Evolutionary conservation across 2,113 vertebrate species (phyloP), one percentile per base, ranked within the genome.

Genomic region (Colinus virginianus): DNA sequence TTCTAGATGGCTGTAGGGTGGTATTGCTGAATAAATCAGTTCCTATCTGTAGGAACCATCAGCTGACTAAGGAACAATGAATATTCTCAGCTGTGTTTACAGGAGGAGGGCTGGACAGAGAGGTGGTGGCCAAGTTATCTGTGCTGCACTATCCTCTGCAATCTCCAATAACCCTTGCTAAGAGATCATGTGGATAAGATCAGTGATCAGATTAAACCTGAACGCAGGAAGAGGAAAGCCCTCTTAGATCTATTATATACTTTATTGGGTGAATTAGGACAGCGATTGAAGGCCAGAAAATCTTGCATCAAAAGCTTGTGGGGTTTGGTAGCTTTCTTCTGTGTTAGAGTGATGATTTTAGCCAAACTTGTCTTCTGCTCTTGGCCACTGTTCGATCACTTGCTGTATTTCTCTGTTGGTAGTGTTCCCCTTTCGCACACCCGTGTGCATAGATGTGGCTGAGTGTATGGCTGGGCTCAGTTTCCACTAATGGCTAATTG

Each of bases 131-230:
- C 49, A 61, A 64, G 80, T 51, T 55, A 72, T 74, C 40, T 84
- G 70, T 12, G 53, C 8, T 1, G 7, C 30, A 4, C 68, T 49
- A 14, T 87, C 71, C 87, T 40, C 82, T 79, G 84, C 83, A 90
- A 67, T 91, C 91, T 84, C 25, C 56, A 14, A 0, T 94, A 89
- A 94, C 89, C 81, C 74, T 79, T 53, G 88, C 87, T 91, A 38
- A 92, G 82, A 30, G 90, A 83, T 95, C 94, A 91, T 8, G 58
- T 25, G 95, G 90, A 80, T 90, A 59, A 78, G 93, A 94, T 87
- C 87, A 96, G 81, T 13, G 68, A 92, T 74, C 68, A 94, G 93
- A 93, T 96, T 94, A 96, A 90, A 94, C 46, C 42, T 77, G 70
- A 75, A 48, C 9, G 79, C 78, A 88, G 78, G 79, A 71, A 69